phyloP scores from a whole-genome alignment of 2,797 vertebrate genomes.

The Capromys pilorides region DNA sequence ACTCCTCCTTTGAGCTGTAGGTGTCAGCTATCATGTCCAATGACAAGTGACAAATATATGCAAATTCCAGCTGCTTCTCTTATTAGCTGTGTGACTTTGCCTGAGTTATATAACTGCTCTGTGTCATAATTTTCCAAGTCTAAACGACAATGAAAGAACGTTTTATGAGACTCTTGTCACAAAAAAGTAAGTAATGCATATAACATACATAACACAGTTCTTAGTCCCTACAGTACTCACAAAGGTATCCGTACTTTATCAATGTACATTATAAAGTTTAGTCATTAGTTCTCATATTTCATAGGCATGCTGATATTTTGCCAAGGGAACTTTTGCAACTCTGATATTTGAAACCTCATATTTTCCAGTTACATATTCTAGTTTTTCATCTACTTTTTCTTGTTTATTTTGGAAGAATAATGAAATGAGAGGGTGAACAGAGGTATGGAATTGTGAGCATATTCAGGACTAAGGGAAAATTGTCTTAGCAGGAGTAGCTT shows the following conservation, averaged over 20 bases:
- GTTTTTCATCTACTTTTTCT: slow-evolving; percentile 58
- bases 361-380: slow-evolving; percentile 53
- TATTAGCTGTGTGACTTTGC: slow-evolving; percentile 22
- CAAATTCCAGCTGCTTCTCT: slow-evolving; percentile 22
- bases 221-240: background rate
- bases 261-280: background rate
- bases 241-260: background rate
- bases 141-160: background rate
- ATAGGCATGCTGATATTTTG: slow-evolving; percentile 40
- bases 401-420: slow-evolving; percentile 58
- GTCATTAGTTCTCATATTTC: background rate
- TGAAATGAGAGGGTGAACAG: slow-evolving; percentile 33
- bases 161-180: background rate
- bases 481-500: slow-evolving; percentile 23
- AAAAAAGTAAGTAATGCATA: slow-evolving; percentile 28
- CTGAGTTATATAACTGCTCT: background rate
- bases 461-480: background rate
- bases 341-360: slow-evolving; percentile 37
- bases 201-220: background rate
- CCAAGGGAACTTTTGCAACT: slow-evolving; percentile 1
- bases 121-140: slow-evolving; percentile 24
- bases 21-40: background rate
- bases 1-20: background rate
- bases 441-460: background rate
- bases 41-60: background rate